These are phyloP conservation scores for Nomada ferruginata DNA, from an alignment of 2,888 invertebrate species.

Conservation along the genomic window DNA sequence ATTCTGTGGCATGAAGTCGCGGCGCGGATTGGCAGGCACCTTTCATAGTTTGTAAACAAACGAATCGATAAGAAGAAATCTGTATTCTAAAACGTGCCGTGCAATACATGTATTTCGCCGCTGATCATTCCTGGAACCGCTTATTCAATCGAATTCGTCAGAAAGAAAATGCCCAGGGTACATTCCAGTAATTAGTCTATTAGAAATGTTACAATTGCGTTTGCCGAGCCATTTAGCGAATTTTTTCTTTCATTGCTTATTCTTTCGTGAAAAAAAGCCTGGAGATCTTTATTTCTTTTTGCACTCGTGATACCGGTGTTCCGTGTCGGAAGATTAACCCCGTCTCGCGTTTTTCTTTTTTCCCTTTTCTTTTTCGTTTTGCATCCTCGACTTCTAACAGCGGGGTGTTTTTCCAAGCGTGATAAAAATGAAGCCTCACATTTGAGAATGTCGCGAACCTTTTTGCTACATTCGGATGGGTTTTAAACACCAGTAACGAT, in stretches of 20 bases:
- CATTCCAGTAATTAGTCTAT: background rate
- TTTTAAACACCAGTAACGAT: slow-evolving; percentile 9
- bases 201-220: background rate
- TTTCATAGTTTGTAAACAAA: slow-evolving; percentile 49
- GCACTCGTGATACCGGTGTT: background rate
- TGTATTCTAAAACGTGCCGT: slow-evolving; percentile 39
- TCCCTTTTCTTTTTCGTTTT: background rate
- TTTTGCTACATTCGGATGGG: background rate
- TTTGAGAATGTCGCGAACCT: background rate
- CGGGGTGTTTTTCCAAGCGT: too few relatives aligned
- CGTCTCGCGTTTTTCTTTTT: background rate
- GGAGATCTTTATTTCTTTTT: background rate
- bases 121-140: slow-evolving; percentile 8
- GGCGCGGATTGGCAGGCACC: slow-evolving; percentile 17
- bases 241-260: too few relatives aligned
- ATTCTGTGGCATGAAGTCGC: slow-evolving; percentile 9
- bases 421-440: background rate
- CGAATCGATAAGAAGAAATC: slow-evolving; percentile 43
- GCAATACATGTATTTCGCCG: background rate
- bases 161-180: background rate
- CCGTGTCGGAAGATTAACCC: too few relatives aligned
- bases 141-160: background rate
- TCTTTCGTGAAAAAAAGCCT: background rate
- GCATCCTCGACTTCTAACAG: background rate
- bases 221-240: too few relatives aligned